These are phyloP conservation scores for Dysmachus trigonus DNA, from an alignment of 2,888 invertebrate genomes.

Conservation along the genomic window DNA sequence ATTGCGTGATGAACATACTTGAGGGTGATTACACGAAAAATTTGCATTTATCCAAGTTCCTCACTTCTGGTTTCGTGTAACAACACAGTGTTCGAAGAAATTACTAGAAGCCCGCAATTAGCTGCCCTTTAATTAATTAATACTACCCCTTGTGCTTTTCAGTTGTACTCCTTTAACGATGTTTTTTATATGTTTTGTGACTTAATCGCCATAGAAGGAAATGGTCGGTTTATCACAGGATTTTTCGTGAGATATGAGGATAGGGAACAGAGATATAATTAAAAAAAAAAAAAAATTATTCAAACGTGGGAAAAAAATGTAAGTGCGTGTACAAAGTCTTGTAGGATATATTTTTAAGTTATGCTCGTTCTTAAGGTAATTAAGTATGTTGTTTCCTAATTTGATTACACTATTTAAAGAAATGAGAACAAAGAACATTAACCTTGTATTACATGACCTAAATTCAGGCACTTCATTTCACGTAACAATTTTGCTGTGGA, in stretches of 20 bases:
- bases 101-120: neutral
- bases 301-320: neutral
- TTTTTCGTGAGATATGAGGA: neutral
- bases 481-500: neutral
- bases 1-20: neutral
- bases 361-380: neutral
- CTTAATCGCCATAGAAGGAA: neutral
- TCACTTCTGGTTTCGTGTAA: neutral
- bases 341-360: neutral
- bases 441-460: neutral
- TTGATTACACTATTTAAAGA: neutral
- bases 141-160: neutral
- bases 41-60: neutral
- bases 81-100: neutral
- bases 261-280: neutral
- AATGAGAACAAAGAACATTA: neutral
- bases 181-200: neutral
- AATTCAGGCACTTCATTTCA: neutral
- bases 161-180: neutral
- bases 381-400: neutral
- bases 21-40: slow-evolving; percentile 33
- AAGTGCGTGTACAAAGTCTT: neutral
- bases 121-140: slow-evolving; percentile 15
- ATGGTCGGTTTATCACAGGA: neutral
- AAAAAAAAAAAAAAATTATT: neutral